A percentile compares a stretch with the other conserved stretches of the same genome.
Conservation (phyloP, 2,888 invertebrate species). For the Drosophila nr. medialis region DNA sequence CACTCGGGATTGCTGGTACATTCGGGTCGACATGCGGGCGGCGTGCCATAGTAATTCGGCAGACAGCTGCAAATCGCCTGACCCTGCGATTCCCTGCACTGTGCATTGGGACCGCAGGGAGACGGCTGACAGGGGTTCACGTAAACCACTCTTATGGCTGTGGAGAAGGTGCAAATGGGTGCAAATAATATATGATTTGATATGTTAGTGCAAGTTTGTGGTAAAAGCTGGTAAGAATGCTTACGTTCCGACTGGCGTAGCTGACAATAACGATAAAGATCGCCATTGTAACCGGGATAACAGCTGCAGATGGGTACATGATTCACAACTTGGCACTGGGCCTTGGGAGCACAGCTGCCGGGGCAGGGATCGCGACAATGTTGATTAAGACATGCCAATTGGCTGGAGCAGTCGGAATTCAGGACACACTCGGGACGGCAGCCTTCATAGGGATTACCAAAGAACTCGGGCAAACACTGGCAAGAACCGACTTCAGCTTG, state of each 20-base stretch:
- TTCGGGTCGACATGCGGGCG: constrained; percentile 89
- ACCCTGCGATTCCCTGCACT: constrained; percentile 88
- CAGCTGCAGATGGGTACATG: constrained; percentile 93
- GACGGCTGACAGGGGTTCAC: constrained; percentile 90
- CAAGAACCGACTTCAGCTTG: constrained; percentile 86
- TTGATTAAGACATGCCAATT: constrained; percentile 89
- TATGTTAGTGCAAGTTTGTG: constrained; percentile 52
- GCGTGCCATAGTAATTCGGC: constrained; percentile 87
- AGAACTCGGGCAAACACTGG: constrained; percentile 88
- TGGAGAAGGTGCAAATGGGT: constrained; percentile 41
- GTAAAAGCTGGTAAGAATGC: constrained; percentile 43
- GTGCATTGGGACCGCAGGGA: constrained; percentile 91
- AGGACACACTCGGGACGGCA: constrained; percentile 90
- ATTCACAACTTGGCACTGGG: constrained; percentile 90
- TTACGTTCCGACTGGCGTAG: constrained; percentile 79
- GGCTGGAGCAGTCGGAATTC: constrained; percentile 89
- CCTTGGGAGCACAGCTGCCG: constrained; percentile 91
- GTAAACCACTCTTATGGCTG: constrained; percentile 63
- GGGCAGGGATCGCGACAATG: constrained; percentile 91
- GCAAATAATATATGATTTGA: constrained; percentile 41
- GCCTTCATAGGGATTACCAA: constrained; percentile 89
- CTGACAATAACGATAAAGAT: constrained; percentile 89
- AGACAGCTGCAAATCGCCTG: constrained; percentile 88
- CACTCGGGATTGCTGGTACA: constrained; percentile 88
- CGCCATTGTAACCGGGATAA: constrained; percentile 86